A percentile compares a stretch with the other conserved stretches of the same genome.
Conservation (phyloP, 2,113 vertebrate genomes). For the Passer montanus region DNA sequence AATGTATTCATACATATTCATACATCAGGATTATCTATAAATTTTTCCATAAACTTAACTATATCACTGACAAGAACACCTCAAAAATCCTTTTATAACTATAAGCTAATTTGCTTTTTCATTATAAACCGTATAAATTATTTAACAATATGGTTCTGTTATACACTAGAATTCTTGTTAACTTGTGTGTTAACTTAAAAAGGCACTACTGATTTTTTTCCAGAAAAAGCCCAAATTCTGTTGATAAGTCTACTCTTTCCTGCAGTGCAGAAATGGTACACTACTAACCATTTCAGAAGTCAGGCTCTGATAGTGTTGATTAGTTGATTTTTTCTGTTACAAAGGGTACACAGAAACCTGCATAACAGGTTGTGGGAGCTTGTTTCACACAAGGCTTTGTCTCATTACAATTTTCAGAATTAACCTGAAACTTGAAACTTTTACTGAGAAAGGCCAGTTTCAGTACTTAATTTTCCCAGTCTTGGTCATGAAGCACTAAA, state of each 20-base stretch:
- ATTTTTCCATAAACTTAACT: background rate
- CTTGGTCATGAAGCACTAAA: rapidly evolving
- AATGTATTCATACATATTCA: too few relatives aligned
- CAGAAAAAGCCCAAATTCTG: background rate
- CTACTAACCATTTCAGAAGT: background rate
- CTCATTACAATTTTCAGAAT: conserved; percentile 30
- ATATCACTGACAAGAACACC: background rate
- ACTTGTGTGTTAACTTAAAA: background rate
- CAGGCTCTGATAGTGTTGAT: background rate
- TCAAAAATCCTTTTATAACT: background rate
- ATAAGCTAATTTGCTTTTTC: background rate
- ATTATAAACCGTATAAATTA: background rate
- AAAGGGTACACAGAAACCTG: conserved; percentile 48
- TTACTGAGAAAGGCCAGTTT: background rate
- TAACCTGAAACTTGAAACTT: conserved; percentile 53
- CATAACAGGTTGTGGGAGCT: background rate
- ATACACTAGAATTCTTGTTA: background rate
- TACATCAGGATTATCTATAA: background rate
- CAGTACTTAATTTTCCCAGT: background rate
- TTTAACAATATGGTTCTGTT: background rate
- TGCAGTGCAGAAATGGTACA: background rate
- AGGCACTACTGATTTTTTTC: background rate
- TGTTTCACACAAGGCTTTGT: conserved; percentile 31
- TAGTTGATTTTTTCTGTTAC: background rate
- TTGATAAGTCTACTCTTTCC: background rate